Percentiles rank a stretch among this genome's conserved stretches.
Evolutionary conservation across 2,113 vertebrate genomes (phyloP).

Genomic region (Callaeas wilsoni): DNA sequence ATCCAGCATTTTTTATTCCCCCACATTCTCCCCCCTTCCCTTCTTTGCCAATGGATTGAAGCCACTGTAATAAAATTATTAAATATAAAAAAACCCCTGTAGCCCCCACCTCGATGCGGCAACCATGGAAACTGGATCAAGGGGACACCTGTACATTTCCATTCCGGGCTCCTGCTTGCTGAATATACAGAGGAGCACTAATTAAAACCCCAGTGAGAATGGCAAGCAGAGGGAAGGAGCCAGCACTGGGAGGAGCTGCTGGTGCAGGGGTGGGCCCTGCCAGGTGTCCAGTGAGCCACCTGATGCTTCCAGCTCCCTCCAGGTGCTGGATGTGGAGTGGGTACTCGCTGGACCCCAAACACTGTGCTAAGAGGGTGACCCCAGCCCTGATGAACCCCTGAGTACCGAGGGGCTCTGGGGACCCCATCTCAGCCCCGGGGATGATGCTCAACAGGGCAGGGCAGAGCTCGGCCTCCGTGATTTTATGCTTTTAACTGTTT

Average conservation of each 20-base stretch:
- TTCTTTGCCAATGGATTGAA: neutral
- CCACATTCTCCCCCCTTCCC: neutral
- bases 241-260: neutral
- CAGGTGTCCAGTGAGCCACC: neutral
- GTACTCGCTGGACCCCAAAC: accelerated
- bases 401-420: accelerated
- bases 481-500: neutral
- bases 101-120: conserved; percentile 40
- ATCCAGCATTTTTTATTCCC: conserved; percentile 25
- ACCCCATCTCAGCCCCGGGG: accelerated
- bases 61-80: conserved; percentile 30
- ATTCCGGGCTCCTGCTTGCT: conserved; percentile 26
- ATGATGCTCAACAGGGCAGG: neutral
- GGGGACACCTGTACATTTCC: conserved; percentile 70
- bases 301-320: neutral
- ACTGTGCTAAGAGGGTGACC: neutral
- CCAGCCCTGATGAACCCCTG: neutral
- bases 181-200: conserved; percentile 42
- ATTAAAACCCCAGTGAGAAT: conserved; percentile 10
- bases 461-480: neutral
- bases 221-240: neutral
- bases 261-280: neutral
- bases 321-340: accelerated
- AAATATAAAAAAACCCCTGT: neutral
- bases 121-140: conserved; percentile 68